A percentile compares a stretch with the other conserved stretches of the same genome.
These are phyloP conservation scores for Aleadryas rufinucha DNA, from an alignment of 2,113 vertebrate species.

Conservation along the genomic window DNA sequence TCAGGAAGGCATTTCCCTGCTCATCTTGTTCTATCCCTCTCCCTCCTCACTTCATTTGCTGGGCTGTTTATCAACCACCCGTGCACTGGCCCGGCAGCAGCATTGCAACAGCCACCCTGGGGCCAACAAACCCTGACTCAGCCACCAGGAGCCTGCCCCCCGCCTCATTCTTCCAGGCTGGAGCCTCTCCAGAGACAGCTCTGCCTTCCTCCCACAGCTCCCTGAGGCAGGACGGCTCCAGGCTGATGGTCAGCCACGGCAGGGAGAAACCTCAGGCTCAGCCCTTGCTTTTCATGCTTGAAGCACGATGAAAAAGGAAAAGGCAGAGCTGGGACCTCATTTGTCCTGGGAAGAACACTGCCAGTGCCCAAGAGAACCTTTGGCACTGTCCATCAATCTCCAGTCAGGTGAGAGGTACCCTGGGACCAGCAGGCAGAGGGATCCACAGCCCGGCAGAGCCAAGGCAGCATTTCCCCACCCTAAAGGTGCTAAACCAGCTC, in stretches of 20 bases:
- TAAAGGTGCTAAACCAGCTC: neutral
- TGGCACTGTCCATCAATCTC: neutral
- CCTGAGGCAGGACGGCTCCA: neutral
- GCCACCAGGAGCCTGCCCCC: neutral
- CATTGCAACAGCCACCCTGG: neutral
- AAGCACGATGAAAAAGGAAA: neutral
- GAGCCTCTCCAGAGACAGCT: neutral
- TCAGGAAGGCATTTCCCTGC: neutral
- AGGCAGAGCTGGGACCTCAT: neutral
- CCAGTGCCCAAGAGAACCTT: neutral
- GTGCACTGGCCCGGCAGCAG: accelerated
- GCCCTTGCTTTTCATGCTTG: neutral
- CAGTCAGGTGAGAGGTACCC: neutral
- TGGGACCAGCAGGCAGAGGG: neutral
- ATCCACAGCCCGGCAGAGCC: neutral
- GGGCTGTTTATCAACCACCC: neutral
- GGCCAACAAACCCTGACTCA: neutral
- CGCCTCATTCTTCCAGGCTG: neutral
- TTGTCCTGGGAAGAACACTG: neutral
- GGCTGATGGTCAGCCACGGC: neutral
- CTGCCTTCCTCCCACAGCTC: neutral
- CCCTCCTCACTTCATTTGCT: neutral
- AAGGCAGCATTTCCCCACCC: neutral
- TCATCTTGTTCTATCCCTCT: neutral
- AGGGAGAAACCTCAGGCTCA: neutral